phyloP scores from a whole-genome alignment of 2,888 invertebrate species.

The Euproctis similis region DNA sequence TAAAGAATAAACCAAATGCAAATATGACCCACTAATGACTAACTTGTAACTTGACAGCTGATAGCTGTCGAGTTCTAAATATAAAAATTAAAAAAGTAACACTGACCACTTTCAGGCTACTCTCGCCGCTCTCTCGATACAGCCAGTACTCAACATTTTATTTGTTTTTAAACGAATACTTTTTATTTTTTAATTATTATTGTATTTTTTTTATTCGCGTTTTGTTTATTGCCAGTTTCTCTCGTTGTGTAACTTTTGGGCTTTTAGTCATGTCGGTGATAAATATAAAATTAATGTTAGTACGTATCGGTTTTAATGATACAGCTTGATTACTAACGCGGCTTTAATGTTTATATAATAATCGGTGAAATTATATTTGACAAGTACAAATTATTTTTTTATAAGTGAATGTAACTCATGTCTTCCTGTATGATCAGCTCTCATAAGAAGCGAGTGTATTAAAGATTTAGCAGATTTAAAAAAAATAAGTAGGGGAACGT shows the following conservation, averaged over 20 bases:
- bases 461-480: too few species aligned
- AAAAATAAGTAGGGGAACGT: too few species aligned
- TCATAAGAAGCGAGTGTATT: too few species aligned
- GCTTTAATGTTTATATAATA: too few species aligned
- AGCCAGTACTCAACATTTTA: slow-evolving; percentile 38
- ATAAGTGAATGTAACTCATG: too few species aligned
- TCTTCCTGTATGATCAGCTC: too few species aligned
- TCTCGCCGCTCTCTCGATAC: slow-evolving; percentile 54
- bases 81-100: slow-evolving; percentile 61
- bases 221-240: slow-evolving; percentile 3
- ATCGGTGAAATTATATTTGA: too few species aligned
- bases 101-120: slow-evolving; percentile 56
- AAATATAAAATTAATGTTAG: neutral
- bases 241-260: slow-evolving; percentile 2
- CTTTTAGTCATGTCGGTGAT: neutral
- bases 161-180: slow-evolving; percentile 5
- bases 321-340: too few species aligned
- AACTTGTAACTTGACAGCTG: slow-evolving; percentile 16
- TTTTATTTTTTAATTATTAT: slow-evolving; percentile 2
- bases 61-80: neutral
- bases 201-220: slow-evolving; percentile 2
- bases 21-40: slow-evolving; percentile 26
- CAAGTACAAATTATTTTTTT: too few species aligned
- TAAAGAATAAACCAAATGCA: slow-evolving; percentile 24
- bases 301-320: neutral